Base-by-base conservation (phyloP, 2,113 vertebrate species). In the Setophaga coronata region DNA sequence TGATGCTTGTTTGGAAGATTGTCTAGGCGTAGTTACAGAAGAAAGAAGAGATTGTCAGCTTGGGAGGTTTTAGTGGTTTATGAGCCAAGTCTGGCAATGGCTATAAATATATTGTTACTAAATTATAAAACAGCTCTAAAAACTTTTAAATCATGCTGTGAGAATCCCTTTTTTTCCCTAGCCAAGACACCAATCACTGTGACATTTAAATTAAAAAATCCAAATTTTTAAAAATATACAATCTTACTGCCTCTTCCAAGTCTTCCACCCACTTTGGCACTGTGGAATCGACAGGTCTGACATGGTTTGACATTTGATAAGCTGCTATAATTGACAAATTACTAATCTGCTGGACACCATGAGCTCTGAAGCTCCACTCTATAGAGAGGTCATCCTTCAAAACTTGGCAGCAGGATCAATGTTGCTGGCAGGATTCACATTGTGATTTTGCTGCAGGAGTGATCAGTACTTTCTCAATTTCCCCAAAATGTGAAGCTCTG, bases 181-280 rank as follows among this genome's bases (percentile, higher is more conserved):
- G 11, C 8, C 10, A 43, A 83, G 65, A 29, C 54, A 56, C 19
- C 14, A 51, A 20, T 95, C 51, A 71, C 29, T 38, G 4, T 71
- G 70, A 76, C 81, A 69, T 61, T 67, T 64, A 84, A 60, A 79
- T 74, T 87, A 74, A 72, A 80, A 80, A 74, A 84, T 67, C 33
- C 33, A 87, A 89, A 81, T 38, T 66, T 58, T 40, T 1, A 2
- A 40, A 62, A 71, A 70, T 42, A 14, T 5, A 5, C 3, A 14
- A 4, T 29, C 8, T 48, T 36, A 12, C 23, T 48, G 43, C 43
- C 20, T 79, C 24, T 91, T 83, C 54, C n/a, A 47, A 67, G 28
- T 48, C 51, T 93, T 78, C 18, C n/a, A 56, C 16, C 43, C 25
- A 3, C 18, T 24, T 91, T 4, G 5, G 65, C 47, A 29, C 20